These are phyloP conservation scores for Salvelinus alpinus DNA, from an alignment of 2,113 vertebrate genomes.

Conservation along the genomic window DNA sequence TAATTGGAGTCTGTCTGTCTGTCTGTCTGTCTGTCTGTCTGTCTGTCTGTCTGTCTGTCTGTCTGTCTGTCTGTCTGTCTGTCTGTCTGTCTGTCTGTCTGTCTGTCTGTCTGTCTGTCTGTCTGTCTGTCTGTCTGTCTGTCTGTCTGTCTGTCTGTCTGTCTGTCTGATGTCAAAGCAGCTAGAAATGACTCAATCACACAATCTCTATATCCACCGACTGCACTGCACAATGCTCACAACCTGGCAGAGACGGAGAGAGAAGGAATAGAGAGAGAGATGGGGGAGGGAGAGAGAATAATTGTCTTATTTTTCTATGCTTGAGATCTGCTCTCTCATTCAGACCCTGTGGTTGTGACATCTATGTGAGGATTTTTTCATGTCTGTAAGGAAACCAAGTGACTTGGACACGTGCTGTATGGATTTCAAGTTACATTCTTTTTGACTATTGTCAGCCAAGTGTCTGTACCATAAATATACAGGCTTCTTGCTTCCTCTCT, in stretches of 20 bases:
- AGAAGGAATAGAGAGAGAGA: not conserved
- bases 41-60: no score
- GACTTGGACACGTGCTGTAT: not conserved
- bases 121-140: no score
- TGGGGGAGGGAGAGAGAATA: not conserved
- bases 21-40: not conserved
- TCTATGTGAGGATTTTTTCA: not conserved
- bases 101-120: no score
- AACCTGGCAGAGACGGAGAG: not conserved
- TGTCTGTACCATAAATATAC: not conserved
- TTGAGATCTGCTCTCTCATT: not conserved
- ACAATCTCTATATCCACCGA: not conserved
- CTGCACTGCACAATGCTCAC: not conserved
- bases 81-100: no score
- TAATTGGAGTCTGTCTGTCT: not conserved
- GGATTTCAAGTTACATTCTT: not conserved
- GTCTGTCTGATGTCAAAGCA: not conserved
- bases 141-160: not conserved
- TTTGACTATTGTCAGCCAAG: not conserved
- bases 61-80: no score
- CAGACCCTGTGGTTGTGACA: not conserved
- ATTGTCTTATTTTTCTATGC: not conserved
- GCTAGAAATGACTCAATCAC: slow-evolving; percentile 12
- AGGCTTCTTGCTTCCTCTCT: not conserved
- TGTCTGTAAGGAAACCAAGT: not conserved